Conservation (phyloP, 2,797 vertebrate species). For the Enoplosus armatus region DNA sequence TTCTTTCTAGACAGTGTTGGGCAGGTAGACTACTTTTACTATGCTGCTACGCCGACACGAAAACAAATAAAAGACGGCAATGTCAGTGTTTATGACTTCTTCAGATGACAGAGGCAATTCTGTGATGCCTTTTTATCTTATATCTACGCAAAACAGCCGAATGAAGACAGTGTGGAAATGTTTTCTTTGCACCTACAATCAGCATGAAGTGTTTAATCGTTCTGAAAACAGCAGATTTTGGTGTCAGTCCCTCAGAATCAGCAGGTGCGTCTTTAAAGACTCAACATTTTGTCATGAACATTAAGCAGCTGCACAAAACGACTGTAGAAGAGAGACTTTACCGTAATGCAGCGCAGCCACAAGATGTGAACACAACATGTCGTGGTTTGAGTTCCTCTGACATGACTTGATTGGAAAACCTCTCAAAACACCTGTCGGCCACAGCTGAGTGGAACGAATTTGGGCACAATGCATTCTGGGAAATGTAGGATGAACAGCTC, state of each 20-base stretch:
- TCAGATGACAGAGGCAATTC: too few species aligned
- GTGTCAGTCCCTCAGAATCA: not conserved
- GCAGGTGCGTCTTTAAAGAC: not conserved
- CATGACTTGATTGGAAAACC: conserved; percentile 3
- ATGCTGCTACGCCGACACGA: not conserved
- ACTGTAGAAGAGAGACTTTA: not conserved
- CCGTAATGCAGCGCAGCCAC: not conserved
- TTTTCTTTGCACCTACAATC: not conserved
- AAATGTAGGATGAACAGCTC: conserved; percentile 27
- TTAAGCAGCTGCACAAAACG: not conserved
- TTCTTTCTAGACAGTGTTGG: not conserved
- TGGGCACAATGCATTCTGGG: conserved; percentile 24
- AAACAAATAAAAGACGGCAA: too few species aligned
- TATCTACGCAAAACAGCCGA: not conserved
- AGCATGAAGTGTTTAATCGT: not conserved
- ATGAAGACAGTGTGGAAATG: not conserved
- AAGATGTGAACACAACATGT: too few species aligned
- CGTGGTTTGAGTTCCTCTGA: not conserved
- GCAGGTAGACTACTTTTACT: not conserved
- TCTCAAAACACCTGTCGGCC: conserved; percentile 15
- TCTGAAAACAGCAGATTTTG: not conserved
- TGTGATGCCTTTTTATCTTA: not conserved
- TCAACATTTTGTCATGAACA: not conserved
- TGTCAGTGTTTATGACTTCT: too few species aligned
- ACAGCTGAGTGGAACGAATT: not conserved